A percentile compares a stretch with the other conserved stretches of the same genome.
phyloP scores from a whole-genome alignment of 2,888 invertebrate species.

The Drosophila lacicola region DNA sequence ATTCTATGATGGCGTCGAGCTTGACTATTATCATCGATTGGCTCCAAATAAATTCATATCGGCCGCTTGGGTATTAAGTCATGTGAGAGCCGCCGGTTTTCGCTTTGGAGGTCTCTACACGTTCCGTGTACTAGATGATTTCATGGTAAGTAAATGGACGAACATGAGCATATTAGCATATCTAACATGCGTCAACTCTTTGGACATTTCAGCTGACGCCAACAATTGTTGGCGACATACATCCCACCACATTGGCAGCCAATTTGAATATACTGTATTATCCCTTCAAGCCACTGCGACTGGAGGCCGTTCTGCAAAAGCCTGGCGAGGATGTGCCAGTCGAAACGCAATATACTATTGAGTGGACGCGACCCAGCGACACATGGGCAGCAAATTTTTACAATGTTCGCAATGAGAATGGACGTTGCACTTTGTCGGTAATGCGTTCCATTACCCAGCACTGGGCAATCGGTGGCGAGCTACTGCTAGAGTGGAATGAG shows the following conservation, averaged over 20 bases:
- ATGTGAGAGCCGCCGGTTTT: conserved; percentile 82
- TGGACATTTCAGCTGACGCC: conserved; percentile 78
- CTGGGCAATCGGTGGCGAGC: conserved; percentile 81
- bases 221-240: conserved; percentile 83
- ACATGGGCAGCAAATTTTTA: conserved; percentile 82
- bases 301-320: conserved; percentile 79
- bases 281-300: conserved; percentile 74
- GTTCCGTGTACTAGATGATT: conserved; percentile 68
- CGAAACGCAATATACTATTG: conserved; percentile 77
- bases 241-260: conserved; percentile 83
- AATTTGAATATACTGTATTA: conserved; percentile 82
- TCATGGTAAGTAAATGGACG: conserved; percentile 72
- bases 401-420: conserved; percentile 75
- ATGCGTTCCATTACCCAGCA: conserved; percentile 81
- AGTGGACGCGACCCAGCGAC: conserved; percentile 71
- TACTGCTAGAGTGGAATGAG: conserved; percentile 82
- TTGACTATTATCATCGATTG: conserved; percentile 79
- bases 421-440: conserved; percentile 81
- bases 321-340: conserved; percentile 58
- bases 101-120: conserved; percentile 83
- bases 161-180: background rate
- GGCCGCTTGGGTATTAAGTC: conserved; percentile 82
- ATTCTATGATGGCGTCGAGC: conserved; percentile 83
- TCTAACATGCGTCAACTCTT: background rate
- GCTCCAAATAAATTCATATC: conserved; percentile 81